A percentile compares a stretch with the other conserved stretches of the same genome.
Conservation (phyloP, 1,140 invertebrate genomes). For the Zaprionus capensis region DNA sequence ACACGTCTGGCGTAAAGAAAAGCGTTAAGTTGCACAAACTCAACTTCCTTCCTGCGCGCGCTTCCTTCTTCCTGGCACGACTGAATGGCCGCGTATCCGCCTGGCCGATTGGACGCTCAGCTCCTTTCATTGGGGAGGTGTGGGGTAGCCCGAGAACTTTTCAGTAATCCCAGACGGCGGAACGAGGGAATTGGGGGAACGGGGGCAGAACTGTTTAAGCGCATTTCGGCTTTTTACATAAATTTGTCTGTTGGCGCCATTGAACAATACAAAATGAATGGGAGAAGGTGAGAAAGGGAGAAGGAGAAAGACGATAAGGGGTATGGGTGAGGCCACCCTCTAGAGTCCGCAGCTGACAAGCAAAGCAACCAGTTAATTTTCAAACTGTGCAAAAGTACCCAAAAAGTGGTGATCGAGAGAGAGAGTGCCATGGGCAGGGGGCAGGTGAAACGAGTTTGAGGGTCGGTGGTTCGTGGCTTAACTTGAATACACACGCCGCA, state of each 20-base stretch:
- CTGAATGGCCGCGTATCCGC: conserved; percentile 47
- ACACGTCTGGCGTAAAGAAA: conserved; percentile 31
- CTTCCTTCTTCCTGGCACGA: conserved; percentile 57
- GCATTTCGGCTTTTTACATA: conserved; percentile 61
- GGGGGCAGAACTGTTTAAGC: conserved; percentile 59
- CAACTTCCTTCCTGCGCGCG: conserved; percentile 64
- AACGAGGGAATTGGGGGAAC: not conserved
- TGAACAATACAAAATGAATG: conserved; percentile 64
- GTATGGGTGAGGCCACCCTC: conserved; percentile 7
- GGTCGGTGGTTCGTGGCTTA: conserved; percentile 42
- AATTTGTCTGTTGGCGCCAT: conserved; percentile 56
- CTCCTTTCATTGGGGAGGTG: conserved; percentile 21
- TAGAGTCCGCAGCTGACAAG: conserved; percentile 46
- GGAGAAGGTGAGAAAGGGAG: conserved; percentile 2
- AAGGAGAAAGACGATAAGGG: not conserved
- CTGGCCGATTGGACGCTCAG: conserved; percentile 17
- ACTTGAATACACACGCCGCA: conserved; percentile 54
- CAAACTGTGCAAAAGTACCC: conserved; percentile 66
- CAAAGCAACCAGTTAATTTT: conserved; percentile 76
- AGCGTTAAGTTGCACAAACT: conserved; percentile 76
- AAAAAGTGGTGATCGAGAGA: conserved; percentile 32
- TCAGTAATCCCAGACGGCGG: conserved; percentile 44
- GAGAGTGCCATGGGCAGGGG: not conserved
- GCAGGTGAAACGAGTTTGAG: conserved; percentile 20
- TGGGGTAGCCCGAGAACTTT: conserved; percentile 29